A percentile compares a stretch with the other conserved stretches of the same genome.
Conservation (phyloP, 1,140 invertebrate species). For the Chionoecetes opilio region DNA sequence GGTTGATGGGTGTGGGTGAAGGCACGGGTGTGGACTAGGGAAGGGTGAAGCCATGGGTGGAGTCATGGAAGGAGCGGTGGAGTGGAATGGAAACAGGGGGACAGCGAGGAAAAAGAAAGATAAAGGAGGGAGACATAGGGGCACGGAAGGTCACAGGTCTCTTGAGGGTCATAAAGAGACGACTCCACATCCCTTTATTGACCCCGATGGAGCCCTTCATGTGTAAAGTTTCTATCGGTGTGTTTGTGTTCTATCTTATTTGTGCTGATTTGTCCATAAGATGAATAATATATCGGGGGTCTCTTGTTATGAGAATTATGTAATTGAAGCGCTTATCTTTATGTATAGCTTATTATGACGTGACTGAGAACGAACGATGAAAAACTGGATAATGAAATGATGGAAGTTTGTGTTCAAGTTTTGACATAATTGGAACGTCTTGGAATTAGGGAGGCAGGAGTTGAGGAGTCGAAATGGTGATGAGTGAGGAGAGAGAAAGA, state of each 20-base stretch:
- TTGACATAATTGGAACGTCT: background rate
- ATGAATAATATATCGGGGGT: no score
- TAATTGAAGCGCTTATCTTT: no score
- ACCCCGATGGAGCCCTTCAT: background rate
- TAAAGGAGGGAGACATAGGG: background rate
- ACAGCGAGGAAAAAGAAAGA: background rate
- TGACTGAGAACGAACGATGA: background rate
- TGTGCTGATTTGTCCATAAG: background rate
- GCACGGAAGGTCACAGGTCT: background rate
- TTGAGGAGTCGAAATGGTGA: background rate
- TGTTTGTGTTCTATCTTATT: background rate
- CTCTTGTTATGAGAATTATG: no score
- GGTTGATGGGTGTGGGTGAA: background rate
- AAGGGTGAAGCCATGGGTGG: no score
- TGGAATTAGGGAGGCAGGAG: background rate
- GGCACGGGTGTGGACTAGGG: background rate
- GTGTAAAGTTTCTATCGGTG: slow-evolving; percentile 17
- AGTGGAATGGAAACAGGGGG: background rate
- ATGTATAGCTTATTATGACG: no score
- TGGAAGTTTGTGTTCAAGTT: background rate
- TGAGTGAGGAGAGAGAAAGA: background rate
- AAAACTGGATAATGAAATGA: background rate
- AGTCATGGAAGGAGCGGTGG: background rate
- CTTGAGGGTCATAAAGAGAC: background rate
- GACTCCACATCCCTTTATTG: background rate